Evolutionary conservation across 2,888 invertebrate species (phyloP), one percentile per base, ranked within the genome.

Genomic region (Eulithis prunata): DNA sequence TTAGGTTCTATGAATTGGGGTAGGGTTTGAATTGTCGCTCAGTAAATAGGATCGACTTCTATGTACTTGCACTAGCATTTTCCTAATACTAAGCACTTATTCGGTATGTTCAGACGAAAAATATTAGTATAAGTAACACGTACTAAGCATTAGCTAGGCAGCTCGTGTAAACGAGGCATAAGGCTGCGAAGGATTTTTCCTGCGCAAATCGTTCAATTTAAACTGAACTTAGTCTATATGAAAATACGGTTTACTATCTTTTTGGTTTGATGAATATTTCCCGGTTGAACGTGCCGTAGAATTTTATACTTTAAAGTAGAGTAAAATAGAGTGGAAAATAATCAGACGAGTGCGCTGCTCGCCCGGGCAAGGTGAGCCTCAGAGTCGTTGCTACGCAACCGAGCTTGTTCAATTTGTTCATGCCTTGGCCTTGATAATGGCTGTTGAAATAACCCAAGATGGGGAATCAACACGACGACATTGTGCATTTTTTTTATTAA

Each of bases 361-460:
- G 53, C 72, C 72, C 72, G 71, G 74, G 72, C 66, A 71, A 68
- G 67, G 49, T 53, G 63, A 71, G 68, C 67, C 65, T 64, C 56
- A 63, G 65, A 65, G 64, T 49, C 64, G 73, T 72, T 52, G 68
- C 74, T 66, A 69, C 47, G 72, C 72, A 72, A 74, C 72, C 57
- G 58, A 71, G 71, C 67, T 65, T 43, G 14, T 21, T 49, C 21
- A 71, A 69, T 66, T 65, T 43, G 14, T 21, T 49, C 21, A 38
- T 52, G 28, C 59, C 57, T 64, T 72, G 67, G 64, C 72, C 69
- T 73, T 71, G 70, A 71, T 79, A 78, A 77, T 80, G 73, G 77
- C 65, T 69, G 62, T 62, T 66, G 32, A 62, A 59, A 56, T 58
- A 62, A 54, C 62, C 61, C 57, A 12, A 56, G 61, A 62, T 54